Evolutionary conservation across 2,113 vertebrate genomes (phyloP).

Genomic region (Oplegnathus fasciatus): DNA sequence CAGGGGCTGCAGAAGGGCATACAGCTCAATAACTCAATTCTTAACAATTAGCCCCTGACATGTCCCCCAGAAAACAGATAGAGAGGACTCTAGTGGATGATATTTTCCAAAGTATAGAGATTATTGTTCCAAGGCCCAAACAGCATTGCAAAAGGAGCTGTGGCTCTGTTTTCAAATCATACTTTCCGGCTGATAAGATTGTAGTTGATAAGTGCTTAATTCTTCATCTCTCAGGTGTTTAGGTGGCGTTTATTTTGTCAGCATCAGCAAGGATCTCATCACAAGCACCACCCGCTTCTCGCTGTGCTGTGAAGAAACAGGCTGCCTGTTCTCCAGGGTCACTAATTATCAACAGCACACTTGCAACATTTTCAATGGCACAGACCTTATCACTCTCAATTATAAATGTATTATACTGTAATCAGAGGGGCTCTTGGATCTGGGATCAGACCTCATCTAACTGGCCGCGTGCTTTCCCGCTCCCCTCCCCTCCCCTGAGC

Average conservation of each 20-base stretch:
- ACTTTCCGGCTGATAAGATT: constrained; percentile 54
- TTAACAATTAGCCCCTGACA: constrained; percentile 87
- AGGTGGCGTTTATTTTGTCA: constrained; percentile 64
- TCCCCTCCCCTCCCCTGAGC: constrained; percentile 11
- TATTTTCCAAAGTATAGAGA: constrained; percentile 71
- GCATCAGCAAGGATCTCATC: constrained; percentile 66
- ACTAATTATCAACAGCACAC: constrained; percentile 66
- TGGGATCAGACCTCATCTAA: constrained; percentile 51
- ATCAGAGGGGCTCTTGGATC: constrained; percentile 38
- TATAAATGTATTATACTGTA: constrained; percentile 61
- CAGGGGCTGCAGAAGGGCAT: constrained; percentile 84
- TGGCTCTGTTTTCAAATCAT: constrained; percentile 51
- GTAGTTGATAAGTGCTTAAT: constrained; percentile 45
- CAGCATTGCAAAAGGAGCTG: constrained; percentile 34
- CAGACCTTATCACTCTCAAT: constrained; percentile 65
- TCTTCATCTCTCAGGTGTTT: constrained; percentile 62
- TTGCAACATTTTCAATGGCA: constrained; percentile 60
- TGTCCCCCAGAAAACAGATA: constrained; percentile 78
- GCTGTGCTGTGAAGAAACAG: constrained; percentile 21
- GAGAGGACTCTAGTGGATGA: constrained; percentile 73
- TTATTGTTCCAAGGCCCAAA: constrained; percentile 65
- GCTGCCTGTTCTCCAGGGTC: constrained; percentile 51
- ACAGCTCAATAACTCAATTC: constrained; percentile 86
- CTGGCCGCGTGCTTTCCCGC: not conserved
- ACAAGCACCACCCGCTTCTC: constrained; percentile 26